Conservation (phyloP, 1,140 invertebrate genomes). For the Asbolus verrucosus region DNA sequence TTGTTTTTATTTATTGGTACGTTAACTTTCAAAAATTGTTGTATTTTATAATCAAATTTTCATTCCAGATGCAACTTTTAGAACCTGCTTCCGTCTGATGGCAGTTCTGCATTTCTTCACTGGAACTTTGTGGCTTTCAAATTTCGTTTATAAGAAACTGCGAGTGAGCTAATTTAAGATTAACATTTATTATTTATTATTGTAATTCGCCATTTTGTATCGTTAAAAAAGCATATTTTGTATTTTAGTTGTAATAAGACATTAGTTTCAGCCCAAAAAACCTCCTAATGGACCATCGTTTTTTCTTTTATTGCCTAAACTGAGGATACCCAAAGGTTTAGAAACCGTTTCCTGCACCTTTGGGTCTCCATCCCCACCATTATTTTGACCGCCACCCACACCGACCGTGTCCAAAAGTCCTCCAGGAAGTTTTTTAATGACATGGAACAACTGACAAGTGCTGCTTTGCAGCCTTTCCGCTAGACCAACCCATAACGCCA, state of each 20-base stretch:
- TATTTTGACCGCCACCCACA: neutral
- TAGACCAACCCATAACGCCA: conserved; percentile 72
- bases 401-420: conserved; percentile 24
- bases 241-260: neutral
- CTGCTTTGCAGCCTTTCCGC: conserved; percentile 67
- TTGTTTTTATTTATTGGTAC: conserved; percentile 55
- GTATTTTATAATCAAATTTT: conserved; percentile 32
- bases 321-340: no score
- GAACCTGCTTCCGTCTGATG: conserved; percentile 58
- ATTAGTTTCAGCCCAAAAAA: neutral
- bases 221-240: conserved; percentile 14
- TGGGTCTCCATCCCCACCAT: neutral
- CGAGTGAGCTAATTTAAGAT: conserved; percentile 34
- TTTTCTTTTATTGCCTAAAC: no score
- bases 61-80: conserved; percentile 59
- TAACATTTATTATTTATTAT: conserved; percentile 29
- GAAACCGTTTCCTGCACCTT: no score
- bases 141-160: conserved; percentile 61
- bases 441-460: conserved; percentile 64
- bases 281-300: no score
- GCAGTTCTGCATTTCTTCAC: conserved; percentile 59
- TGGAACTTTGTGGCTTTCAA: conserved; percentile 59
- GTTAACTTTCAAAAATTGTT: conserved; percentile 5
- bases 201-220: conserved; percentile 17
- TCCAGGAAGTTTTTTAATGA: conserved; percentile 50